Conservation (phyloP, 2,888 invertebrate genomes). For the Steinernema scapterisci region DNA sequence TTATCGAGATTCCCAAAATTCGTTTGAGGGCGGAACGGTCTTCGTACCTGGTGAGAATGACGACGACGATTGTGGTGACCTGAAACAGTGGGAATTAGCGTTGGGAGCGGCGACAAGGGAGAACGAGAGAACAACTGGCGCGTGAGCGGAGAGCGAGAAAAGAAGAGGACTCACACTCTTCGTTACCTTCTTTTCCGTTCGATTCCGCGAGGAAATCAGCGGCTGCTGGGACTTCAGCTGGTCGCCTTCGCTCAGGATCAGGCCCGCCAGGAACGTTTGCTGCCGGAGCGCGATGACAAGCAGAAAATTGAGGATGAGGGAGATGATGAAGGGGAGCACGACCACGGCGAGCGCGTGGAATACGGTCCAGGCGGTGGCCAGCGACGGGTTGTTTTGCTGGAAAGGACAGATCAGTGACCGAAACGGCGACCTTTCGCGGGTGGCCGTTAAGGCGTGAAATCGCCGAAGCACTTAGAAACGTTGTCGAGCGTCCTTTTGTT, state of each 20-base stretch:
- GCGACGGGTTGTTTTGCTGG: conserved; percentile 18
- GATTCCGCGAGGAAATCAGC: conserved; percentile 29
- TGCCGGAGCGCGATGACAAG: conserved; percentile 19
- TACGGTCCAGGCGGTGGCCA: conserved; percentile 26
- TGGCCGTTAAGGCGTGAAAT: too few relatives aligned
- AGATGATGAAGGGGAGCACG: conserved; percentile 30
- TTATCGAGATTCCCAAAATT: too few relatives aligned
- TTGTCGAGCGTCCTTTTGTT: too few relatives aligned
- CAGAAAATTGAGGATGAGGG: conserved; percentile 11
- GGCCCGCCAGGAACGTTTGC: conserved; percentile 24
- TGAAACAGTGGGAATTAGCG: not conserved
- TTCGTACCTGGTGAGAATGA: conserved; percentile 1
- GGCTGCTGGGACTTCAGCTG: conserved; percentile 24
- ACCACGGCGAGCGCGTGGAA: conserved; percentile 27
- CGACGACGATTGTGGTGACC: not conserved
- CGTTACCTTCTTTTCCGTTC: conserved; percentile 29
- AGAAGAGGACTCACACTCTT: conserved; percentile 8
- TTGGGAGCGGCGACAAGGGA: not conserved
- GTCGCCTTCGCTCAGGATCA: conserved; percentile 22
- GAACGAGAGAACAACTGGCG: too few relatives aligned
- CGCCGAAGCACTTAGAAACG: too few relatives aligned
- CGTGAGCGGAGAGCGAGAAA: too few relatives aligned
- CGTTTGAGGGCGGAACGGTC: too few relatives aligned
- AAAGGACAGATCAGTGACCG: not conserved
- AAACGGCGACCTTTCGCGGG: not conserved